Evolutionary conservation across 2,888 invertebrate species (phyloP).

Genomic region (Sepioteuthis lessoniana): DNA sequence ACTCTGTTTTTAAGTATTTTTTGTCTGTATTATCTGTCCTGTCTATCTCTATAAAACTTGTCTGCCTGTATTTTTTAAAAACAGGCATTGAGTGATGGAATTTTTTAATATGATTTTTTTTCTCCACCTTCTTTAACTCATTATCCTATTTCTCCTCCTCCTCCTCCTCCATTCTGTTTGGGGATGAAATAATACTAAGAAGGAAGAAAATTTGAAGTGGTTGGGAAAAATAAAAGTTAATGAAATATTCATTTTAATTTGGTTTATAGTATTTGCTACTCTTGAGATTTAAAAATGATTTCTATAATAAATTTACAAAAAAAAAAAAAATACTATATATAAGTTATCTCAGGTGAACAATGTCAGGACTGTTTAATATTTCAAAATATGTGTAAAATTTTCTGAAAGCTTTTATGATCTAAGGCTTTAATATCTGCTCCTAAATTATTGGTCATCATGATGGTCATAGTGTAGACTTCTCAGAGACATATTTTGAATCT

Average conservation of each 20-base stretch:
- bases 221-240: not conserved
- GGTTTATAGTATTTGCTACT: too few species aligned
- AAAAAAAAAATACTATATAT: too few species aligned
- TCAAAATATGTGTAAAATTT: too few species aligned
- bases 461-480: too few species aligned
- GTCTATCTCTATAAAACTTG: constrained; percentile 18
- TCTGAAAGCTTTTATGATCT: too few species aligned
- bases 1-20: not conserved
- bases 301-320: too few species aligned
- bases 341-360: too few species aligned
- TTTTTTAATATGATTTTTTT: not conserved
- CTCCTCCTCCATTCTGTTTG: not conserved
- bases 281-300: too few species aligned
- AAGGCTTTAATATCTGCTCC: too few species aligned
- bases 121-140: not conserved
- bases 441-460: too few species aligned
- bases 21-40: constrained; percentile 10
- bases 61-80: not conserved
- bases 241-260: not conserved
- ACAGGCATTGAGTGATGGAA: not conserved
- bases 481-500: too few species aligned
- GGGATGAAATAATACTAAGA: not conserved
- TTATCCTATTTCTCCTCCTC: not conserved
- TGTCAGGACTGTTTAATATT: too few species aligned
- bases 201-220: not conserved